phyloP scores from a whole-genome alignment of 1,140 invertebrate species.

The Aplysia californica region DNA sequence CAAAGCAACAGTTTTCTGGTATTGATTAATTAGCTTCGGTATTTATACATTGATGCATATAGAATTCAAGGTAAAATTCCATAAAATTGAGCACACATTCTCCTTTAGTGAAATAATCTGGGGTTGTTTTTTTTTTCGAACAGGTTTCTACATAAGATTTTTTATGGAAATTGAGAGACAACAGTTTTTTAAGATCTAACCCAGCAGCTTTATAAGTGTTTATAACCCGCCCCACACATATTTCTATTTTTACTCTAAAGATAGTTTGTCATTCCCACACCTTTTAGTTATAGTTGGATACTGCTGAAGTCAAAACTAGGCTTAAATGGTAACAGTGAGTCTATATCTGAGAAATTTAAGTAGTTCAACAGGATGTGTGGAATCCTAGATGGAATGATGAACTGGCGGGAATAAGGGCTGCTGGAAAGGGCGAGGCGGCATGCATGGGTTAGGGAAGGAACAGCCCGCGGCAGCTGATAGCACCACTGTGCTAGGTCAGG shows the following conservation, averaged over 20 bases:
- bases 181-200: too few relatives aligned
- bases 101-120: too few relatives aligned
- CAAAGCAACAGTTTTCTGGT: too few relatives aligned
- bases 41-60: too few relatives aligned
- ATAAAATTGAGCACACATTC: too few relatives aligned
- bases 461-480: constrained; percentile 16
- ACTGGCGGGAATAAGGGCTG: neutral
- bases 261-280: too few relatives aligned
- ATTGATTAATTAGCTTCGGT: too few relatives aligned
- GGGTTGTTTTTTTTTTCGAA: neutral
- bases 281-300: neutral
- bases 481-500: constrained; percentile 40
- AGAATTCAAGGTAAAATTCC: too few relatives aligned
- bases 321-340: constrained; percentile 3
- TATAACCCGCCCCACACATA: too few relatives aligned
- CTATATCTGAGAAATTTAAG: constrained; percentile 16
- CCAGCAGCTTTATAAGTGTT: too few relatives aligned
- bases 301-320: constrained; percentile 7
- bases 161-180: too few relatives aligned
- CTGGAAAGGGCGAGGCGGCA: constrained; percentile 24
- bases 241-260: too few relatives aligned
- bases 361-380: constrained; percentile 8
- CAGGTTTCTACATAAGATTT: neutral
- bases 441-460: constrained; percentile 36
- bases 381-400: neutral